These are phyloP conservation scores for Sipha flava DNA, from an alignment of 1,140 invertebrate species.

Conservation along the genomic window DNA sequence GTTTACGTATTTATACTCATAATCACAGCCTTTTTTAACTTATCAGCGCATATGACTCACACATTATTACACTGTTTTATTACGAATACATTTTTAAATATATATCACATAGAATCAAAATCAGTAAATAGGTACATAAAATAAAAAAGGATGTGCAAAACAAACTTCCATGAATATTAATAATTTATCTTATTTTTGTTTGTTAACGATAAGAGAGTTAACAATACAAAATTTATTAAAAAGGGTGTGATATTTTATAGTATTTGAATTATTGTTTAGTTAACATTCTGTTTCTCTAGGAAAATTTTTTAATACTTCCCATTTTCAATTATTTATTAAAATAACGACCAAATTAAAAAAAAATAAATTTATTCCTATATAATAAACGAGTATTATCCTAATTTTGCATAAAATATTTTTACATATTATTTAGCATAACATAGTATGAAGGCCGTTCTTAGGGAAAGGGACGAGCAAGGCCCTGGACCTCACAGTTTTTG, in stretches of 20 bases:
- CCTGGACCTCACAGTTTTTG: no score
- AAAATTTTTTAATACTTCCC: not conserved
- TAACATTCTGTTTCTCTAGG: not conserved
- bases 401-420: no score
- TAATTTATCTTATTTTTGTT: constrained; percentile 2
- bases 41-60: no score
- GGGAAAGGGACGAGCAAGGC: no score
- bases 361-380: not conserved
- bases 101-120: not conserved
- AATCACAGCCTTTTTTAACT: no score
- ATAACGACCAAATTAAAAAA: not conserved
- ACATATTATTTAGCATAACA: no score
- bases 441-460: no score
- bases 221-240: not conserved
- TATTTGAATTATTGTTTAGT: not conserved
- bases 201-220: not conserved
- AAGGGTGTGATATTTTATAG: constrained; percentile 6
- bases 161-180: not conserved
- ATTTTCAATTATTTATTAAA: not conserved
- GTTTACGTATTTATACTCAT: no score
- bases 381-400: no score
- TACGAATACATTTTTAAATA: no score
- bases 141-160: not conserved
- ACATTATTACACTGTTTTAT: no score
- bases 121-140: not conserved